Evolutionary conservation across 2,888 invertebrate genomes (phyloP).

Genomic region (Phyto melanocephala): DNA sequence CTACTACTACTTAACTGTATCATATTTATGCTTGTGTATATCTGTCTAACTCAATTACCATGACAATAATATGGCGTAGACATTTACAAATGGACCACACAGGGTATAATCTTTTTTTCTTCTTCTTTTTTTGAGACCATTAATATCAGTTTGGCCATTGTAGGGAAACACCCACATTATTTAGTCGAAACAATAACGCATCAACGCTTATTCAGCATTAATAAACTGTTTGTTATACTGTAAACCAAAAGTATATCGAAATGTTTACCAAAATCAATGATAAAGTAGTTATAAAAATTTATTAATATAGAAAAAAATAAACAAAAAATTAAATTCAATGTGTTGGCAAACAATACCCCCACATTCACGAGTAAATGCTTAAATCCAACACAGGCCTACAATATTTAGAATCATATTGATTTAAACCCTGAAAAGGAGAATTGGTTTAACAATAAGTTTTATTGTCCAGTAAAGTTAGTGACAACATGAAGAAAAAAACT

Average conservation of each 20-base stretch:
- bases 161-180: conserved; percentile 45
- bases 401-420: neutral
- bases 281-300: conserved; percentile 31
- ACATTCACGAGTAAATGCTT: conserved; percentile 15
- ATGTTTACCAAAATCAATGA: conserved; percentile 1
- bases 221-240: conserved; percentile 51
- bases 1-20: neutral
- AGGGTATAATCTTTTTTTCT: conserved; percentile 12
- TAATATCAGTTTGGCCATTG: conserved; percentile 7
- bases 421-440: neutral
- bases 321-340: conserved; percentile 13
- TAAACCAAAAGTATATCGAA: conserved; percentile 1
- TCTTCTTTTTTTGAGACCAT: neutral
- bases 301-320: neutral
- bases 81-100: conserved; percentile 54
- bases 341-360: conserved; percentile 40
- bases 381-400: neutral
- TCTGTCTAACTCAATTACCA: conserved; percentile 25
- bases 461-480: conserved; percentile 58
- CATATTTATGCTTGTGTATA: no score
- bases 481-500: conserved; percentile 61
- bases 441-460: conserved; percentile 38
- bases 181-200: conserved; percentile 30
- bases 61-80: neutral
- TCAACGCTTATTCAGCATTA: conserved; percentile 62